Conservation (phyloP, 2,113 vertebrate genomes). For the Morone saxatilis region DNA sequence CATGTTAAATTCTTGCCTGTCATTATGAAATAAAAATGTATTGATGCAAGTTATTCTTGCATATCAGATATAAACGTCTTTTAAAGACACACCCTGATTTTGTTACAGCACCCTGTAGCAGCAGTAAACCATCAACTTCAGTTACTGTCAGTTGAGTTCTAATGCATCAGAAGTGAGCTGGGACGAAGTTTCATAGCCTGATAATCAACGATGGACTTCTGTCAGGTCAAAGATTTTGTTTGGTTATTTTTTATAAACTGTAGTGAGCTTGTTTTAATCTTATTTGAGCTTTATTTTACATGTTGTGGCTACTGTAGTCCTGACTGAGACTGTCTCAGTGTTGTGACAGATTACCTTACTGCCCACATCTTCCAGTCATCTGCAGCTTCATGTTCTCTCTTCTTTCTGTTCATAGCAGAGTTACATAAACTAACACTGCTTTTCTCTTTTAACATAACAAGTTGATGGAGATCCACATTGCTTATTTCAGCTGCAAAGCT, state of each 20-base stretch:
- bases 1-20: not conserved
- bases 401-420: not conserved
- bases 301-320: too few relatives aligned
- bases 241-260: not conserved
- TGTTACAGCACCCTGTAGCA: not conserved
- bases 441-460: not conserved
- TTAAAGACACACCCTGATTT: not conserved
- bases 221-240: not conserved
- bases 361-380: not conserved
- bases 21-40: not conserved
- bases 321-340: not conserved
- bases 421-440: not conserved
- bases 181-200: not conserved
- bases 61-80: not conserved
- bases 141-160: not conserved
- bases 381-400: not conserved
- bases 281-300: too few relatives aligned
- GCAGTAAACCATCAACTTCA: not conserved
- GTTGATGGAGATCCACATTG: not conserved
- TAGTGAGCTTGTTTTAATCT: not conserved
- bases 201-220: not conserved
- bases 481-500: not conserved
- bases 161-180: not conserved
- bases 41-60: not conserved
- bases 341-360: not conserved